Evolutionary conservation across 2,888 invertebrate genomes (phyloP).

Genomic region (Lasioglossum marginatum): DNA sequence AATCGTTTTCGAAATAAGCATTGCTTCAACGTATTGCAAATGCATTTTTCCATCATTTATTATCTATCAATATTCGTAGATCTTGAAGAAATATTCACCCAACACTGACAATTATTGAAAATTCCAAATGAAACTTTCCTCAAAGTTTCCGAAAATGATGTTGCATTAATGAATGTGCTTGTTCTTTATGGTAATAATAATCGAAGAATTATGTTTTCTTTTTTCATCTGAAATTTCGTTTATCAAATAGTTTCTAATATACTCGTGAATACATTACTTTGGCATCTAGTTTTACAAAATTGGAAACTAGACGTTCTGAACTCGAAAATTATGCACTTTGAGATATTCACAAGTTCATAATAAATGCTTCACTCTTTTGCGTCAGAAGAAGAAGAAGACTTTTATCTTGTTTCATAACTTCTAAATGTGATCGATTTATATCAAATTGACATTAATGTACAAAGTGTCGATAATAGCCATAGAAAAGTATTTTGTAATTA

Average conservation of each 20-base stretch:
- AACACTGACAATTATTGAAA: conserved; percentile 47
- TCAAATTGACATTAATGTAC: neutral
- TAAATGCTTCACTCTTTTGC: neutral
- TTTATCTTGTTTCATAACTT: neutral
- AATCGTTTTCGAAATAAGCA: neutral
- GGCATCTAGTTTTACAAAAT: neutral
- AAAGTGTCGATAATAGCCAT: neutral
- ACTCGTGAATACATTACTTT: neutral
- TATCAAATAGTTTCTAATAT: neutral
- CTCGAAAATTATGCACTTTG: neutral
- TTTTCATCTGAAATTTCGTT: conserved; percentile 1
- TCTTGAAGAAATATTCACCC: conserved; percentile 32
- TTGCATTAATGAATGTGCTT: conserved; percentile 36
- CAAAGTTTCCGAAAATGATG: conserved; percentile 30
- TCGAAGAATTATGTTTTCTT: conserved; percentile 15
- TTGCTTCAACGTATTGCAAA: conserved; percentile 6
- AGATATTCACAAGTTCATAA: neutral
- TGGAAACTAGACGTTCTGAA: neutral
- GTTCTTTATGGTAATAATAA: conserved; percentile 24
- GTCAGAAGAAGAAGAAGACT: neutral
- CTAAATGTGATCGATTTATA: neutral
- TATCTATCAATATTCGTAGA: neutral
- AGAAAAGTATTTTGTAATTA: neutral
- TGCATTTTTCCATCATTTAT: neutral
- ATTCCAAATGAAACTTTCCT: conserved; percentile 23